A percentile compares a stretch with the other conserved stretches of the same genome.
These are phyloP conservation scores for Pyrgus malvae DNA, from an alignment of 2,888 invertebrate species.

Conservation along the genomic window DNA sequence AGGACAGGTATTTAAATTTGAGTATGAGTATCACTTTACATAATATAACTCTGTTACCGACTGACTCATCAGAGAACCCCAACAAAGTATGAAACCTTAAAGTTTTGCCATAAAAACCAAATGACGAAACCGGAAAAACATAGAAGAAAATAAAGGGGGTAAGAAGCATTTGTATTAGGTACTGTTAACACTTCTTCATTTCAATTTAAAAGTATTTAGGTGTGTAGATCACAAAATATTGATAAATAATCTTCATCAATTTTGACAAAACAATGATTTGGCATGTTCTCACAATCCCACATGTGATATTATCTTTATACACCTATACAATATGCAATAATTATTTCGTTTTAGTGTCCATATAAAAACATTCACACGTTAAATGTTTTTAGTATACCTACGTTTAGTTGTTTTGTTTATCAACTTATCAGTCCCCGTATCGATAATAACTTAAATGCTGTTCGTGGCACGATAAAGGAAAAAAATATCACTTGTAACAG, in stretches of 20 bases:
- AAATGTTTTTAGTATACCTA: constrained; percentile 5
- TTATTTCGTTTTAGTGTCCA: not conserved
- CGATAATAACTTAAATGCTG: not conserved
- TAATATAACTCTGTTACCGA: not conserved
- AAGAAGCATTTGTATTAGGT: too few relatives aligned
- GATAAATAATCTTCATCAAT: not conserved
- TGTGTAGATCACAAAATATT: too few relatives aligned
- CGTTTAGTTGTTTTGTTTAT: too few relatives aligned
- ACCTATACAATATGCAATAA: not conserved
- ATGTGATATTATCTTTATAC: not conserved
- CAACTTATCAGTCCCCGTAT: not conserved
- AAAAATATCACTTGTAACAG: too few relatives aligned
- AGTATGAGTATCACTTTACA: not conserved
- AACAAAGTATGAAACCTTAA: not conserved
- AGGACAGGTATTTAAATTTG: not conserved
- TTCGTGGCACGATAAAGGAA: too few relatives aligned
- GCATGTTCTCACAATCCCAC: not conserved
- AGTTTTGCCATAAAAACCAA: too few relatives aligned
- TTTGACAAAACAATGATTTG: not conserved
- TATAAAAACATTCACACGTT: constrained; percentile 14
- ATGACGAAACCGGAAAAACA: too few relatives aligned
- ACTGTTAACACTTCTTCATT: too few relatives aligned
- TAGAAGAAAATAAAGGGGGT: too few relatives aligned
- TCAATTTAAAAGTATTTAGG: too few relatives aligned
- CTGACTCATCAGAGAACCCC: not conserved